Conservation (phyloP, 2,113 vertebrate species). For the Genyomyrus donnyi region DNA sequence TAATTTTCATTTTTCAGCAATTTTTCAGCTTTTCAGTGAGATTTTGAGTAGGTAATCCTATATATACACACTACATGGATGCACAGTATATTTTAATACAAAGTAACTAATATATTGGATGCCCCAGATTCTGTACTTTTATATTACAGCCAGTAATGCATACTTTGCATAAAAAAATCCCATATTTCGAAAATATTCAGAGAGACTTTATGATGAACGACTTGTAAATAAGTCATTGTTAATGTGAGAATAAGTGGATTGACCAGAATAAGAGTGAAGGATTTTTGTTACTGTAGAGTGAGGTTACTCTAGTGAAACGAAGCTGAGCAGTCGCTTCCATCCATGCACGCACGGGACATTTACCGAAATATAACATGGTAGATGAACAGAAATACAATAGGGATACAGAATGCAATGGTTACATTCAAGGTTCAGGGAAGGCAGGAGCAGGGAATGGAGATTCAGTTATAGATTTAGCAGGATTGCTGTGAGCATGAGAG, state of each 20-base stretch:
- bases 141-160: background rate
- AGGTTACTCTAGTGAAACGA: background rate
- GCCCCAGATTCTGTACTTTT: background rate
- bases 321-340: background rate
- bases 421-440: background rate
- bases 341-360: background rate
- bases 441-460: background rate
- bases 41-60: background rate
- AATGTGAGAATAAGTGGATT: background rate
- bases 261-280: background rate
- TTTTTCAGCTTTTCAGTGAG: background rate
- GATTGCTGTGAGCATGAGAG: background rate
- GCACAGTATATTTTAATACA: background rate
- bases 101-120: background rate
- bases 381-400: background rate
- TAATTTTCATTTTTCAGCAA: background rate
- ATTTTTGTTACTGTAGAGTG: background rate
- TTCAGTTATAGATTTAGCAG: background rate
- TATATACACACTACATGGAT: background rate
- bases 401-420: background rate
- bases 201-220: background rate
- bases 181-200: background rate
- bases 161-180: background rate
- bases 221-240: background rate
- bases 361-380: background rate